Conservation (phyloP, 2,888 invertebrate genomes). For the Iphiclides podalirius region DNA sequence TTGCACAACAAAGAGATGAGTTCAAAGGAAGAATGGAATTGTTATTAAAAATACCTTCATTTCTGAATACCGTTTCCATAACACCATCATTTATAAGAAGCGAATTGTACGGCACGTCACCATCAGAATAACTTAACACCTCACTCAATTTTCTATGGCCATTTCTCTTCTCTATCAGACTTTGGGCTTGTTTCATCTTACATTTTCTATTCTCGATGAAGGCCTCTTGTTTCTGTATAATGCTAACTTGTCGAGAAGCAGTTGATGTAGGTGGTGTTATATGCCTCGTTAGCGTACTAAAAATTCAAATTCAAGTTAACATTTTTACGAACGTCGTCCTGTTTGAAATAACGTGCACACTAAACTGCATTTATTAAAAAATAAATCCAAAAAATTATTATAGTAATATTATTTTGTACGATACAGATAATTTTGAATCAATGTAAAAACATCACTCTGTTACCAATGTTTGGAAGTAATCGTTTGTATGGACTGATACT, state of each 20-base stretch:
- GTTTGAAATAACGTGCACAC: too few species aligned
- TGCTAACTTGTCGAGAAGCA: constrained; percentile 49
- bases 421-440: too few species aligned
- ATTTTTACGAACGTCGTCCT: too few species aligned
- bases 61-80: constrained; percentile 60
- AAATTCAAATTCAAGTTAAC: too few species aligned
- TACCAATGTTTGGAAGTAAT: too few species aligned
- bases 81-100: constrained; percentile 60
- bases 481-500: too few species aligned
- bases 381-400: too few species aligned
- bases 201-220: constrained; percentile 65
- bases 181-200: constrained; percentile 62
- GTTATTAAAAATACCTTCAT: constrained; percentile 61
- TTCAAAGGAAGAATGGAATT: too few species aligned
- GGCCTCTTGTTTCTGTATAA: constrained; percentile 59
- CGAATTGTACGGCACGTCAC: constrained; percentile 68
- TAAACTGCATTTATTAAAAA: too few species aligned
- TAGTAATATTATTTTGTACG: too few species aligned
- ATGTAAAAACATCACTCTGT: too few species aligned
- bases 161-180: constrained; percentile 59
- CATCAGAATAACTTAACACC: constrained; percentile 59
- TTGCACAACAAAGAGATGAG: too few species aligned
- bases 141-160: constrained; percentile 54
- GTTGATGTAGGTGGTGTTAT: constrained; percentile 82
- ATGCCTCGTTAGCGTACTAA: constrained; percentile 85